Evolutionary conservation across 2,888 invertebrate species (phyloP).

Genomic region (Ramazzottius varieornatus): DNA sequence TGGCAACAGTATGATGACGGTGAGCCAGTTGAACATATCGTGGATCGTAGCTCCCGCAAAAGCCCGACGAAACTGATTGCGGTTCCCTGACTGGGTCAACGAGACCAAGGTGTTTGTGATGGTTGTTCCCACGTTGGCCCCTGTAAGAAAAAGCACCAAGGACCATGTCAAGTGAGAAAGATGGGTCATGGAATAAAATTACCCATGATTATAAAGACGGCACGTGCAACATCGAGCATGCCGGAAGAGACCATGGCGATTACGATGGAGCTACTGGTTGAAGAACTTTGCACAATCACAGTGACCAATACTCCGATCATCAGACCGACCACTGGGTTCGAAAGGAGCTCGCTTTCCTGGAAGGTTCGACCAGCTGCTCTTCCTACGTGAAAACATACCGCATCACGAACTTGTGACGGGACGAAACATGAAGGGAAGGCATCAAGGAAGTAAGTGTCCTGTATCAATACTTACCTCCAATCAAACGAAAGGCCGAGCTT

Average conservation of each 20-base stretch:
- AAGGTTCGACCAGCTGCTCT: slow-evolving; percentile 21
- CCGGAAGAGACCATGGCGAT: slow-evolving; percentile 24
- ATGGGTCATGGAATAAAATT: too few relatives aligned
- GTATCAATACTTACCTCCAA: slow-evolving; percentile 16
- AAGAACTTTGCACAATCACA: slow-evolving; percentile 29
- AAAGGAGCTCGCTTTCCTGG: slow-evolving; percentile 22
- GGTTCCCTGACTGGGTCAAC: slow-evolving; percentile 15
- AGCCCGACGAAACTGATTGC: slow-evolving; percentile 27
- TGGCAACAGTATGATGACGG: slow-evolving; percentile 27
- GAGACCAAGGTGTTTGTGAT: slow-evolving; percentile 30
- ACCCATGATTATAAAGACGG: not conserved
- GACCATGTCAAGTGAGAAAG: not conserved
- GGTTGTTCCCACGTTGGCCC: slow-evolving; percentile 31
- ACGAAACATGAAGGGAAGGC: not conserved
- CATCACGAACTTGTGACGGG: too few relatives aligned
- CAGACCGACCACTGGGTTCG: slow-evolving; percentile 29
- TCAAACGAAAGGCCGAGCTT: slow-evolving; percentile 20
- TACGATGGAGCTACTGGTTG: slow-evolving; percentile 27
- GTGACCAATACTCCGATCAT: slow-evolving; percentile 32
- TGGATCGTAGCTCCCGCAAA: slow-evolving; percentile 32
- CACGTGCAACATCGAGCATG: slow-evolving; percentile 5
- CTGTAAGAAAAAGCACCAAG: slow-evolving; percentile 21
- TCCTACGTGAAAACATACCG: slow-evolving; percentile 1
- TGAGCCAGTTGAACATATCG: slow-evolving; percentile 32
- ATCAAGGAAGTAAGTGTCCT: not conserved